A percentile compares a stretch with the other conserved stretches of the same genome.
These are phyloP conservation scores for Nyctibius bracteatus DNA, from an alignment of 2,113 vertebrate species.

Conservation along the genomic window DNA sequence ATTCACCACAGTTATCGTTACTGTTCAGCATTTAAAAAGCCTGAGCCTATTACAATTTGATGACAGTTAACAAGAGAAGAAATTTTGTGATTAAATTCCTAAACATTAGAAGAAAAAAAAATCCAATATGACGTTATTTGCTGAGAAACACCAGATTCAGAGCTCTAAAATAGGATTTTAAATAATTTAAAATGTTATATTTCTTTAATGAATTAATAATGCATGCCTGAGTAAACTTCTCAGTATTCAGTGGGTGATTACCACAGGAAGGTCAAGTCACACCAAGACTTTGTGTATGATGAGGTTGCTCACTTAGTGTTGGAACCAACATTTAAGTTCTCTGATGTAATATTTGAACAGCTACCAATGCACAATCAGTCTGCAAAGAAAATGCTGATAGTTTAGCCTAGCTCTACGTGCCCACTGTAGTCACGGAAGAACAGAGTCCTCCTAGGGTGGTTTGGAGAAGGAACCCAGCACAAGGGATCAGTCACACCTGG, in stretches of 20 bases:
- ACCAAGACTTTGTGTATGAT: not conserved
- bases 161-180: not conserved
- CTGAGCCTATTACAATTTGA: conserved; percentile 11
- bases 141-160: conserved; percentile 8
- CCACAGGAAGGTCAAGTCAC: not conserved
- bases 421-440: accelerated
- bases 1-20: conserved; percentile 37
- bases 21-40: conserved; percentile 42
- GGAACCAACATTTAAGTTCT: conserved; percentile 4
- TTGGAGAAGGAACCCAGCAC: not conserved
- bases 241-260: not conserved
- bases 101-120: conserved; percentile 17
- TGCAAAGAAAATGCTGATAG: conserved; percentile 14
- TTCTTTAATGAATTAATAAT: conserved; percentile 48
- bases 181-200: conserved; percentile 48
- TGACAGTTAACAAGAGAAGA: conserved; percentile 14
- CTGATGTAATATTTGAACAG: conserved; percentile 10
- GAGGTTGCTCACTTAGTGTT: not conserved
- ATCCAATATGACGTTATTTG: not conserved
- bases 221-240: not conserved
- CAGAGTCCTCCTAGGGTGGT: not conserved
- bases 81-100: conserved; percentile 36
- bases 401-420: not conserved
- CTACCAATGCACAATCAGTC: not conserved
- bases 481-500: not conserved